phyloP scores from a whole-genome alignment of 2,113 vertebrate species.

The Papio anubis region DNA sequence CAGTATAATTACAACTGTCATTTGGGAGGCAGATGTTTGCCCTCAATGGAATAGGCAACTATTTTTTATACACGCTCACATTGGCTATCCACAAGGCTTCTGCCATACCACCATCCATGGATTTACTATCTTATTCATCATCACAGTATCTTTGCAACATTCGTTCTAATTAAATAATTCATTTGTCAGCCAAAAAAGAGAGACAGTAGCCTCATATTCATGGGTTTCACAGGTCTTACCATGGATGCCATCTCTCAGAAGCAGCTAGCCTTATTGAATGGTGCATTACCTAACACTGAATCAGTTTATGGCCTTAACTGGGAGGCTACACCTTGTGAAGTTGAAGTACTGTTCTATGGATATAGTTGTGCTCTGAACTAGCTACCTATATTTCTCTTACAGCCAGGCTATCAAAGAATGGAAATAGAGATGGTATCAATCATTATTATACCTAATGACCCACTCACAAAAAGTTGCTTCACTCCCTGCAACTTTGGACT shows the following conservation, averaged over 20 bases:
- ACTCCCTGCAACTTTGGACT: background rate
- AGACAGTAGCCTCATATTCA: background rate
- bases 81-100: background rate
- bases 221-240: background rate
- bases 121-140: background rate
- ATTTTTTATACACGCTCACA: background rate
- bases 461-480: background rate
- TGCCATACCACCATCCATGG: background rate
- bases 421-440: background rate
- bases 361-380: background rate
- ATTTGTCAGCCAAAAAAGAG: background rate
- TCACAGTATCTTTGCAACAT: background rate
- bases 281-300: background rate
- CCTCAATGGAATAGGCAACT: background rate
- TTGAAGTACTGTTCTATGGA: background rate
- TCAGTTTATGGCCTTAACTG: background rate
- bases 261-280: background rate
- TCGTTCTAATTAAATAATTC: background rate
- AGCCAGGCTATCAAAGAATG: background rate
- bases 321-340: background rate
- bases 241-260: background rate
- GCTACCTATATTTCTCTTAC: background rate
- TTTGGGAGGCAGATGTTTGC: background rate
- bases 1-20: background rate
- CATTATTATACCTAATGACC: background rate